Evolutionary conservation across 2,797 vertebrate species (phyloP), one percentile per base, ranked within the genome.

Genomic region (Clarias laeviceps): DNA sequence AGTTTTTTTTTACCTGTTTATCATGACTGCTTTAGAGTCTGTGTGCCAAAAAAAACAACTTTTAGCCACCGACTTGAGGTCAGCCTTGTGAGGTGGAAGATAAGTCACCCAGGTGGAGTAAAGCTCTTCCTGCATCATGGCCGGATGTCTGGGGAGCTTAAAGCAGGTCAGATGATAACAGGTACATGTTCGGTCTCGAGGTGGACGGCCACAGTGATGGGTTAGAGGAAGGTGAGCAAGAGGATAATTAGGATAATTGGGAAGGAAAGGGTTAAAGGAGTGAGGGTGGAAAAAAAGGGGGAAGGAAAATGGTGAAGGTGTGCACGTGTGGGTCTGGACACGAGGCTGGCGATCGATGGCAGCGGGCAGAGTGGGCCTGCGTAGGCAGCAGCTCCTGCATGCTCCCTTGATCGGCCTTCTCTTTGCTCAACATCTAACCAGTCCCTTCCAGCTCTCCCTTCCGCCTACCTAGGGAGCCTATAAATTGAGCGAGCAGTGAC

Each of bases 101-200:
- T 78, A 77, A 86, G 3, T 17, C 50, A 59, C 24, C 50, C 11
- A 12, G n/a, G 54, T 56, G 64, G 82, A 50, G 6, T 78, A 22
- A 69, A 68, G 64, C 85, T n/a, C 3, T 20, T 69, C 32, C 4
- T 78, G 37, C 34, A 14, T 77, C 64, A 34, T 45, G 32, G n/a
- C 24, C 68, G 62, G 40, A 82, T 37, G 69, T 29, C 68, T 20
- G 5, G 40, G 45, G 68, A 74, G 69, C 77, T 81, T 6, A 65
- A 77, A 77, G 80, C 59, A 17, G 54, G n/a, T 40, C n/a, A 68
- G 32, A 29, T 37, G 78, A 81, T 72, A 85, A 64, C 69, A 84
- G 56, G 69, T 57, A 27, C 82, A 80, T 66, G 59, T 85, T 57
- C 15, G 40, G 24, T 34, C 69, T 50, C 50, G 59, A 79, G 74